Conservation (phyloP, 2,113 vertebrate species). For the Polypterus senegalus region DNA sequence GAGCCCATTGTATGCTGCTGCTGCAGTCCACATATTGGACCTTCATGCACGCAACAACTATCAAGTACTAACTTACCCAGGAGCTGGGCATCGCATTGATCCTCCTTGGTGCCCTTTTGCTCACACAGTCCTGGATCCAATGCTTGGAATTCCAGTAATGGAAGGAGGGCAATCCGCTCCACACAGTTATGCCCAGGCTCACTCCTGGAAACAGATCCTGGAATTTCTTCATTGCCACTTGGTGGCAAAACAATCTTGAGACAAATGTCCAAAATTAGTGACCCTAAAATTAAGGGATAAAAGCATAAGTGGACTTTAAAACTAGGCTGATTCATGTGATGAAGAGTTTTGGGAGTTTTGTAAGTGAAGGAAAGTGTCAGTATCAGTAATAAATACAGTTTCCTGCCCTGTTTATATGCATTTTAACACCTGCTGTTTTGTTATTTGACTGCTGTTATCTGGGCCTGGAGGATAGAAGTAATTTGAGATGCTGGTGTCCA, state of each 20-base stretch:
- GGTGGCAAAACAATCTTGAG: neutral
- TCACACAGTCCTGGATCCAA: constrained; percentile 31
- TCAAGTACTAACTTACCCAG: constrained; percentile 40
- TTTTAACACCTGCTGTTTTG: too few relatives aligned
- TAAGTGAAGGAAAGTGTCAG: too few relatives aligned
- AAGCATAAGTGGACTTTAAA: too few relatives aligned
- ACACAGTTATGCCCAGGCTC: constrained; percentile 43
- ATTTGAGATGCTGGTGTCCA: too few relatives aligned
- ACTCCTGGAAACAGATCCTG: constrained; percentile 48
- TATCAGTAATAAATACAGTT: too few relatives aligned
- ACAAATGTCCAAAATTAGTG: neutral
- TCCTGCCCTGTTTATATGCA: too few relatives aligned
- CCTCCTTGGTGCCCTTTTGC: constrained; percentile 41
- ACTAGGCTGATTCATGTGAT: too few relatives aligned
- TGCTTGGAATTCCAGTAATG: constrained; percentile 37
- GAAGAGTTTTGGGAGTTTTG: too few relatives aligned
- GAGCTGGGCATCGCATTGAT: constrained; percentile 44
- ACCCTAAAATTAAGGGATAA: too few relatives aligned
- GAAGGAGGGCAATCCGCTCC: constrained; percentile 37
- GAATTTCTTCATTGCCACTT: constrained; percentile 45
- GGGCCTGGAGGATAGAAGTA: too few relatives aligned
- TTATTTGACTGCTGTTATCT: too few relatives aligned
- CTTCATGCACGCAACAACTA: constrained; percentile 42
- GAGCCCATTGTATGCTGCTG: constrained; percentile 41
- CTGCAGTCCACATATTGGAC: constrained; percentile 30